Evolutionary conservation across 2,888 invertebrate genomes (phyloP).

Genomic region (Adelognathus sp.): DNA sequence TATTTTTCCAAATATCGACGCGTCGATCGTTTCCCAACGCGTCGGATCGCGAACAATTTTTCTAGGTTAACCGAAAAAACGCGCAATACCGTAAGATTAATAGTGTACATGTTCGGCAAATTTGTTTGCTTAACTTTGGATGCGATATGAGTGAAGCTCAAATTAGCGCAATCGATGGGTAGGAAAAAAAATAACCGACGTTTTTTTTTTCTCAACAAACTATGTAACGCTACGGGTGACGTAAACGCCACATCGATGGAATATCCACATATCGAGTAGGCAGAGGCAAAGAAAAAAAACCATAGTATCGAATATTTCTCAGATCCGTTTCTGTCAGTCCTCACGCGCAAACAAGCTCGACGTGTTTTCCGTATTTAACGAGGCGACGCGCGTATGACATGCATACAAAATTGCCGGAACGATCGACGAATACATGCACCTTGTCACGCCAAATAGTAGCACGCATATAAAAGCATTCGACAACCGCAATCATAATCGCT

Average conservation of each 20-base stretch:
- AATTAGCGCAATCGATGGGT: not conserved
- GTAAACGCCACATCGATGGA: not conserved
- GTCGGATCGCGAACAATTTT: not conserved
- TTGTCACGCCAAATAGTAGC: not conserved
- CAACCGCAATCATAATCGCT: slow-evolving; percentile 10
- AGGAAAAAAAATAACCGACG: not conserved
- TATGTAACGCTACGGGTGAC: not conserved
- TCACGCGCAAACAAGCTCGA: not conserved
- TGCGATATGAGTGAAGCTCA: not conserved
- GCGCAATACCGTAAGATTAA: not conserved
- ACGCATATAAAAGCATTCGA: not conserved
- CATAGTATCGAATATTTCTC: not conserved
- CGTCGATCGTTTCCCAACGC: not conserved
- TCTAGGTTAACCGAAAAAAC: not conserved
- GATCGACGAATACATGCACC: not conserved
- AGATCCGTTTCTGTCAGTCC: not conserved
- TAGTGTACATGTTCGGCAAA: not conserved
- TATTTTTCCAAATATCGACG: too few species aligned
- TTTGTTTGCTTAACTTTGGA: not conserved
- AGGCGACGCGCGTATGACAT: not conserved
- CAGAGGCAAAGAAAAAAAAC: not conserved
- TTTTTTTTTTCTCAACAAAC: not conserved
- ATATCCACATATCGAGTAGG: not conserved
- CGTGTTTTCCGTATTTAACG: not conserved
- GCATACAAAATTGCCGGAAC: not conserved